Percentiles rank a stretch among this genome's conserved stretches.
Evolutionary conservation across 2,113 vertebrate genomes (phyloP).

Genomic region (Rissa tridactyla): DNA sequence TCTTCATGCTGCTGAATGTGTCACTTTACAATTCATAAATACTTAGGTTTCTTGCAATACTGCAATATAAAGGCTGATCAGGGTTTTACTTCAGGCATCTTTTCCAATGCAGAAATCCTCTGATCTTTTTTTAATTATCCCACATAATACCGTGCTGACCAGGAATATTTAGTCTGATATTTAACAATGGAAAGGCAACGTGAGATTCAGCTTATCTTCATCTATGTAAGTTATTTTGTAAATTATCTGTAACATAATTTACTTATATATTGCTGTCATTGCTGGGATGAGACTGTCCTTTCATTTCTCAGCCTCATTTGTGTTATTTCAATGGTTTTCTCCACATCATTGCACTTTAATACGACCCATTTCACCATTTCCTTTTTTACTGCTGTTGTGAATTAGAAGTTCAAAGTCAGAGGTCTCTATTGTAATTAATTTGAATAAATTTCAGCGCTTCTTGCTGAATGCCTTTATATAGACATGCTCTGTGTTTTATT

Average conservation of each 20-base stretch:
- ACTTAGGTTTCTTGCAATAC: conserved; percentile 26
- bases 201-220: conserved; percentile 19
- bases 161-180: conserved; percentile 34
- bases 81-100: conserved; percentile 19
- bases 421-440: conserved; percentile 66
- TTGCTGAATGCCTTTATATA: conserved; percentile 25
- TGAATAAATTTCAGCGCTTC: conserved; percentile 66
- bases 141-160: not conserved
- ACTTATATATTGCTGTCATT: not conserved
- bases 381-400: conserved; percentile 70
- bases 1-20: conserved; percentile 67
- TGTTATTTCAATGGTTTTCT: conserved; percentile 8
- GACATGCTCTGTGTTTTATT: not conserved
- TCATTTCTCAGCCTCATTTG: not conserved
- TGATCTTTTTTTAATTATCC: not conserved
- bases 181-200: conserved; percentile 13
- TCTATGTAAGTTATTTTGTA: conserved; percentile 67
- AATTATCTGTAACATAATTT: conserved; percentile 49
- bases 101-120: not conserved
- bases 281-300: conserved; percentile 11
- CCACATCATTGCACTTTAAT: conserved; percentile 75
- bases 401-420: conserved; percentile 52
- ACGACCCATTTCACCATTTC: conserved; percentile 30
- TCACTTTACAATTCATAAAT: conserved; percentile 62
- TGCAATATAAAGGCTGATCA: conserved; percentile 27